A percentile compares a stretch with the other conserved stretches of the same genome.
Conservation (phyloP, 1,140 invertebrate genomes). For the Helicorthomorpha holstii region DNA sequence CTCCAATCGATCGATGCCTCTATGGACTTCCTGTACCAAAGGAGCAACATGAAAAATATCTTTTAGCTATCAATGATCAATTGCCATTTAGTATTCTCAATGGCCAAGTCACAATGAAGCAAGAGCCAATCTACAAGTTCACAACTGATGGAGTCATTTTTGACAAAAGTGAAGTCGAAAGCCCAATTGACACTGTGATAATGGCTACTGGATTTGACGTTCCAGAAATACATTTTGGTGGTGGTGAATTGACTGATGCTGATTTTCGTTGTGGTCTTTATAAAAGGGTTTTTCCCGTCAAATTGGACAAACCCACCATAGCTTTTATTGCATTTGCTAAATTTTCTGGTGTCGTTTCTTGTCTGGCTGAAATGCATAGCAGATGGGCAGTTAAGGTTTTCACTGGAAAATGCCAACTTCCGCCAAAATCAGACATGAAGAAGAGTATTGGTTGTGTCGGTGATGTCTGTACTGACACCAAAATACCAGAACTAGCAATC, state of each 20-base stretch:
- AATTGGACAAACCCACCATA: constrained; percentile 17
- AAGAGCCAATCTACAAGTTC: constrained; percentile 23
- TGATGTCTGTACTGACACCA: constrained; percentile 4
- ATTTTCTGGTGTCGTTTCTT: constrained; percentile 30
- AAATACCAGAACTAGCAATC: constrained; percentile 18
- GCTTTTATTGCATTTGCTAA: constrained; percentile 35
- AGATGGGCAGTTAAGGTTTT: constrained; percentile 21
- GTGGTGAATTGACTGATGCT: constrained; percentile 13
- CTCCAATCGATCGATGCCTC: too few relatives aligned
- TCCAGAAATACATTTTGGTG: constrained; percentile 23
- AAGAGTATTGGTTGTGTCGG: constrained; percentile 16
- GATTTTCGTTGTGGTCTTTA: constrained; percentile 29
- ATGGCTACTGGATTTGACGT: constrained; percentile 29
- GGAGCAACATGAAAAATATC: too few relatives aligned
- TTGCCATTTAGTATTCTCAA: constrained; percentile 31
- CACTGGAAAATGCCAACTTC: constrained; percentile 15
- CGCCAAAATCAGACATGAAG: constrained; percentile 18
- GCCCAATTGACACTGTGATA: constrained; percentile 21
- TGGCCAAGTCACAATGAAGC: constrained; percentile 28
- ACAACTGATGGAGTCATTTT: constrained; percentile 23
- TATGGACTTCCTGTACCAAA: too few relatives aligned
- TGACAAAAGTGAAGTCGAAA: constrained; percentile 12
- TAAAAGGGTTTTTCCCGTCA: constrained; percentile 30
- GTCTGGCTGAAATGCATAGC: constrained; percentile 33
- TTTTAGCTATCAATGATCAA: constrained; percentile 37